Conservation (phyloP, 2,888 invertebrate genomes). For the Mechanitis messenoides region DNA sequence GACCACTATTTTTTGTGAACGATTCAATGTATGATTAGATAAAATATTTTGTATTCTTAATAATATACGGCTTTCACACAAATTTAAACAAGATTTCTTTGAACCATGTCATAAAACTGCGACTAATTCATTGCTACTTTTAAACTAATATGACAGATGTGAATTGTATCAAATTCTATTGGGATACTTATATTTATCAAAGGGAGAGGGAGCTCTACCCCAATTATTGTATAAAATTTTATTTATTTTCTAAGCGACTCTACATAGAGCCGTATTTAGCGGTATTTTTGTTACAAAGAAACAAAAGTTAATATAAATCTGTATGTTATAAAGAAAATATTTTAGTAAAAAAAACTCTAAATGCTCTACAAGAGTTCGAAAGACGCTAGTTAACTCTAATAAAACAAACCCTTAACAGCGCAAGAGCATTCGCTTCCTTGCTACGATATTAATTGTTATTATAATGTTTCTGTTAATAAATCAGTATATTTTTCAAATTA, state of each 20-base stretch:
- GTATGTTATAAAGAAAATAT: too few relatives aligned
- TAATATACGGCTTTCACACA: too few relatives aligned
- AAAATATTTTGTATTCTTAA: too few relatives aligned
- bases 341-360: too few relatives aligned
- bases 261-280: too few relatives aligned
- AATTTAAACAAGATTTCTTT: too few relatives aligned
- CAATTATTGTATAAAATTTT: neutral
- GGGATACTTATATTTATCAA: neutral
- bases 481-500: too few relatives aligned
- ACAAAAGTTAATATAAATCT: too few relatives aligned
- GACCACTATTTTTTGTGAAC: too few relatives aligned
- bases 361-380: neutral
- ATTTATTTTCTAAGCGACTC: neutral
- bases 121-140: neutral
- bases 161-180: neutral
- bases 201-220: slow-evolving; percentile 1
- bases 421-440: slow-evolving; percentile 25
- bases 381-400: neutral
- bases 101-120: neutral
- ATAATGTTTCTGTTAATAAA: neutral
- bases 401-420: slow-evolving; percentile 11
- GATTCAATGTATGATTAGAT: too few relatives aligned
- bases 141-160: slow-evolving; percentile 4
- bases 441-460: slow-evolving; percentile 14
- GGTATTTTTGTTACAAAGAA: too few relatives aligned